These are phyloP conservation scores for Cichlasoma orientale DNA, from an alignment of 2,797 vertebrate species.

Conservation along the genomic window DNA sequence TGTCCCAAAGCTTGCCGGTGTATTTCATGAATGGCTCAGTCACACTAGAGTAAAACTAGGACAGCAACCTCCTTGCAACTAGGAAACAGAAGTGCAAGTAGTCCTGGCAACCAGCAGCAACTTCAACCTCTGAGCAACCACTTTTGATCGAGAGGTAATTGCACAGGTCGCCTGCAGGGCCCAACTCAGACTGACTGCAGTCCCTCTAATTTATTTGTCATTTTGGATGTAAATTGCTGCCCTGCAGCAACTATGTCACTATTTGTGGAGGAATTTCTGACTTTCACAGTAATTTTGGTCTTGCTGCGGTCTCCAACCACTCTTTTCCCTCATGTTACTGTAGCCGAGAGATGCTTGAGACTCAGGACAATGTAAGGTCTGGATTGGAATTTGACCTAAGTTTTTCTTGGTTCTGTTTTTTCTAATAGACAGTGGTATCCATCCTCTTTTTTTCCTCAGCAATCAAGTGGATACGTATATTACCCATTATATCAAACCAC, in stretches of 20 bases:
- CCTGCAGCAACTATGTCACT: neutral
- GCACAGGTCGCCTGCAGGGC: neutral
- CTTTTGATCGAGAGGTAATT: neutral
- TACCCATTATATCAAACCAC: neutral
- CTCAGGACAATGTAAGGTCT: rapidly evolving
- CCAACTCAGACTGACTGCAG: neutral
- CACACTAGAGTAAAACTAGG: neutral
- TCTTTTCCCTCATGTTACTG: neutral
- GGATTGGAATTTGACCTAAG: neutral
- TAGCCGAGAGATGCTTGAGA: neutral
- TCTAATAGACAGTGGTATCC: neutral
- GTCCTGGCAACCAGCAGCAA: neutral
- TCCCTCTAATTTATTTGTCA: neutral
- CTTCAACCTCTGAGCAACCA: neutral
- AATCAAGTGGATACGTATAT: neutral
- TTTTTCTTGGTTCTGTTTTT: neutral
- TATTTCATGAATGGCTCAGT: neutral
- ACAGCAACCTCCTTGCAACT: neutral
- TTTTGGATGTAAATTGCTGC: neutral
- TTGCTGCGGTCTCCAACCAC: neutral
- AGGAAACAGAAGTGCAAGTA: neutral
- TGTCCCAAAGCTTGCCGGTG: neutral
- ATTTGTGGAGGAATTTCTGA: neutral
- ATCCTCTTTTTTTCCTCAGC: neutral
- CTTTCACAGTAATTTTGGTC: neutral